Evolutionary conservation across 2,113 vertebrate species (phyloP).

Genomic region (Pelobates fuscus): DNA sequence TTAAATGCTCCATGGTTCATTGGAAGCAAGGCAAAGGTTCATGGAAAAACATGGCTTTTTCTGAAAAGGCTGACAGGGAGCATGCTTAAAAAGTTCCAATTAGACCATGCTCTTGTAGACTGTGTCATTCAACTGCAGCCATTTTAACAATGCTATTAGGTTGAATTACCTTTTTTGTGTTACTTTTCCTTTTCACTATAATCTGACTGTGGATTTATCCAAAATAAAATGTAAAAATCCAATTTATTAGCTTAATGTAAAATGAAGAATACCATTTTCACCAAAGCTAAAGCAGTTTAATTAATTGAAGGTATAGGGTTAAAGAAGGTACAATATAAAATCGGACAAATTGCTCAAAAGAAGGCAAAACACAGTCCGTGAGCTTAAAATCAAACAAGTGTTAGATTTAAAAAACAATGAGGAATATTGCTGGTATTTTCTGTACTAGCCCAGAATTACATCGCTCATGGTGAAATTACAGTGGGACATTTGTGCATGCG

Average conservation of each 20-base stretch:
- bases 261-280: too few species aligned
- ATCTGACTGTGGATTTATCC: neutral
- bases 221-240: neutral
- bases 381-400: too few species aligned
- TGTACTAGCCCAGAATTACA: too few species aligned
- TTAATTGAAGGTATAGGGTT: too few species aligned
- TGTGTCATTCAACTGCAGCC: conserved; percentile 6
- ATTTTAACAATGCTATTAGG: neutral
- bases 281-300: too few species aligned
- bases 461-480: too few species aligned
- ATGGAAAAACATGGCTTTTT: conserved; percentile 28
- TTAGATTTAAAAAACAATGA: too few species aligned
- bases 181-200: neutral
- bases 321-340: too few species aligned
- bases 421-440: too few species aligned
- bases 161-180: neutral
- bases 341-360: too few species aligned
- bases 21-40: conserved; percentile 18
- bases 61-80: conserved; percentile 20
- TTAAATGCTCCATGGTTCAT: conserved; percentile 35
- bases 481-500: too few species aligned
- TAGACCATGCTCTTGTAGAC: conserved; percentile 21
- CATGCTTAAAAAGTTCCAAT: conserved; percentile 37
- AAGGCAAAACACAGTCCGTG: too few species aligned
- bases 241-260: neutral